Percentiles rank a stretch among this genome's conserved stretches.
Evolutionary conservation across 2,888 invertebrate species (phyloP).

Genomic region (Agriopis aurantiaria): DNA sequence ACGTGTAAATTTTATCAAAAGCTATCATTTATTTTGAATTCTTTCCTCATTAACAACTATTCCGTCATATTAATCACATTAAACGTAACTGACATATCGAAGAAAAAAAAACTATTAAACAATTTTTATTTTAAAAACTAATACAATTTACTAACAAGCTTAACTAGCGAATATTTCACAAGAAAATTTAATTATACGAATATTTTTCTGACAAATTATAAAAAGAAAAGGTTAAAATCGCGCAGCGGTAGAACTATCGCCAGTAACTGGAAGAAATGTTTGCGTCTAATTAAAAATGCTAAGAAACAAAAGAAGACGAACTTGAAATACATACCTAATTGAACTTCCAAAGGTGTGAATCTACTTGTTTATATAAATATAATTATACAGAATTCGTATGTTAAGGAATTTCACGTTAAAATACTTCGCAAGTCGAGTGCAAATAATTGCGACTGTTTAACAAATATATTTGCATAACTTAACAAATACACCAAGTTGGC

Average conservation of each 20-base stretch:
- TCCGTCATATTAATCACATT: slow-evolving; percentile 19
- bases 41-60: slow-evolving; percentile 22
- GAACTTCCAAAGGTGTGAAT: slow-evolving; percentile 37
- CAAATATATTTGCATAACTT: slow-evolving; percentile 58
- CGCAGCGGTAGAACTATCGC: slow-evolving; percentile 3
- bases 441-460: slow-evolving; percentile 55
- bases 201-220: neutral
- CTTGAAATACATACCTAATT: neutral
- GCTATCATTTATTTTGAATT: slow-evolving; percentile 7
- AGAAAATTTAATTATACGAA: slow-evolving; percentile 11
- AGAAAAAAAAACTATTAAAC: neutral
- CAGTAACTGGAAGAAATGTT: neutral
- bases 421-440: slow-evolving; percentile 46
- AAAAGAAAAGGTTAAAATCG: slow-evolving; percentile 7
- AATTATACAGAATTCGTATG: slow-evolving; percentile 11
- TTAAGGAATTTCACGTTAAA: slow-evolving; percentile 28
- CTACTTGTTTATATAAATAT: neutral
- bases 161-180: slow-evolving; percentile 11
- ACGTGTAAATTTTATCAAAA: neutral
- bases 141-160: neutral
- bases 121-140: neutral
- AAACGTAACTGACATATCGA: slow-evolving; percentile 1
- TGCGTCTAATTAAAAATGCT: slow-evolving; percentile 9
- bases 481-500: slow-evolving; percentile 45
- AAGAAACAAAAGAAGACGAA: neutral